Conservation (phyloP, 2,113 vertebrate genomes). For the Conger conger region DNA sequence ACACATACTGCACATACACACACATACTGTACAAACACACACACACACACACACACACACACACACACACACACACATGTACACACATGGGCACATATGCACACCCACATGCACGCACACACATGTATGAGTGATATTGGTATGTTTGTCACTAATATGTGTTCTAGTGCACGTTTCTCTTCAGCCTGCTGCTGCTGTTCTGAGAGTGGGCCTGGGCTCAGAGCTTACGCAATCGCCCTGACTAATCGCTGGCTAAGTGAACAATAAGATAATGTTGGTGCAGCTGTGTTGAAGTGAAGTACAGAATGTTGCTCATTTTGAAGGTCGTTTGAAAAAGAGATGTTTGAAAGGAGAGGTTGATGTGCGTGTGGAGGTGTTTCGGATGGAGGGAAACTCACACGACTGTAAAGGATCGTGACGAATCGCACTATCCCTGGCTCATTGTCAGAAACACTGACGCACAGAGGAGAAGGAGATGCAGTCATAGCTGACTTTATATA, state of each 20-base stretch:
- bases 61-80: constrained; percentile 9
- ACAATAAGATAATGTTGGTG: too few species aligned
- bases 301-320: too few species aligned
- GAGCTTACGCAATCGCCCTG: too few species aligned
- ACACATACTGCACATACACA: too few species aligned
- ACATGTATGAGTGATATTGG: background rate
- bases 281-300: background rate
- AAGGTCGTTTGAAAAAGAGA: too few species aligned
- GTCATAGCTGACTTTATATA: too few species aligned
- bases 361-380: background rate
- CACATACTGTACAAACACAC: background rate
- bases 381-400: too few species aligned
- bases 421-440: background rate
- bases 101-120: background rate
- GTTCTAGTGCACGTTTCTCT: background rate
- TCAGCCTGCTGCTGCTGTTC: background rate
- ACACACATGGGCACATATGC: background rate
- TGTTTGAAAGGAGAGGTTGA: background rate
- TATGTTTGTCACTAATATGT: background rate
- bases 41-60: background rate
- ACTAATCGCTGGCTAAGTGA: too few species aligned
- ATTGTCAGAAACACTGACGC: background rate
- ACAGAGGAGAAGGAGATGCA: too few species aligned
- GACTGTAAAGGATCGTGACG: too few species aligned
- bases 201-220: too few species aligned